These are phyloP conservation scores for Branchellion lobata DNA, from an alignment of 2,888 invertebrate species.

Conservation along the genomic window DNA sequence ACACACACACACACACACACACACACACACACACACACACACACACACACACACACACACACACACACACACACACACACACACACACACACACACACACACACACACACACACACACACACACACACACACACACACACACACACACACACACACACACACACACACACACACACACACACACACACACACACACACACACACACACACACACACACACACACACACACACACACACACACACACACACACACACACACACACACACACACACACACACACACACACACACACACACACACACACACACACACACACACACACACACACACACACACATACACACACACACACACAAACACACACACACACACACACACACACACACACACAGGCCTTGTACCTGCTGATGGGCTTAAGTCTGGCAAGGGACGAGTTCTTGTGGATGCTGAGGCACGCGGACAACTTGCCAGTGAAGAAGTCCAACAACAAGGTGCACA, in stretches of 20 bases:
- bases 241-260: slow-evolving; percentile 22
- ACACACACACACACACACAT: slow-evolving; percentile 36
- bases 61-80: too few species aligned
- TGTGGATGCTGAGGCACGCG: slow-evolving; percentile 90
- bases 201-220: background rate
- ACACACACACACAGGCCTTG: slow-evolving; percentile 68
- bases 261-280: slow-evolving; percentile 19
- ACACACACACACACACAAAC: slow-evolving; percentile 18
- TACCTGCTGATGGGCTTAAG: slow-evolving; percentile 94
- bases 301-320: slow-evolving; percentile 32
- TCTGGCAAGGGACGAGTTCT: slow-evolving; percentile 92
- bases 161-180: too few species aligned
- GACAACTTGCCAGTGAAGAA: slow-evolving; percentile 80
- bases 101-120: too few species aligned
- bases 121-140: too few species aligned
- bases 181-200: too few species aligned
- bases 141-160: too few species aligned
- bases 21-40: too few species aligned
- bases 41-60: too few species aligned
- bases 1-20: too few species aligned
- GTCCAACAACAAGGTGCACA: slow-evolving; percentile 58
- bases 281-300: slow-evolving; percentile 30
- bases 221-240: slow-evolving; percentile 1
- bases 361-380: slow-evolving; percentile 23
- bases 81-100: too few species aligned